A percentile compares a stretch with the other conserved stretches of the same genome.
phyloP scores from a whole-genome alignment of 2,888 invertebrate species.

The Calephelis perditalis region DNA sequence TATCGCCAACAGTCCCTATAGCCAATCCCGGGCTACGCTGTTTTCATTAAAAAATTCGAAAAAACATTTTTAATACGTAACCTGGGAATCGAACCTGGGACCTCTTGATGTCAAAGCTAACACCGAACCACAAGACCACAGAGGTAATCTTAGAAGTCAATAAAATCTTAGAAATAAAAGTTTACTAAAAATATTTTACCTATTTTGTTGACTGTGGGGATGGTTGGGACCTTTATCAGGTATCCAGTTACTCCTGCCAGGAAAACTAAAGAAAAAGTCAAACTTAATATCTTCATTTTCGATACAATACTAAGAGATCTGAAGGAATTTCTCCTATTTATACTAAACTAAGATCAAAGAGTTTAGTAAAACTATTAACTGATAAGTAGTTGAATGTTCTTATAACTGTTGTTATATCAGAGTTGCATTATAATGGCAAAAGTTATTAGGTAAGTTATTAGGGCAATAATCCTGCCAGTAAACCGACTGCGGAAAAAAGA shows the following conservation, averaged over 20 bases:
- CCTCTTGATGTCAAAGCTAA: too few species aligned
- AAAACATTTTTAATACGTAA: too few species aligned
- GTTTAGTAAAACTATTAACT: constrained; percentile 39
- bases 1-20: too few species aligned
- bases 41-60: too few species aligned
- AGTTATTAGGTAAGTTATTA: constrained; percentile 28
- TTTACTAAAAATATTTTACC: constrained; percentile 27
- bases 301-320: constrained; percentile 21
- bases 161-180: too few species aligned
- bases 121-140: too few species aligned
- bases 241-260: constrained; percentile 42
- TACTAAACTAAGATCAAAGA: constrained; percentile 34
- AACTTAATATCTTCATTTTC: constrained; percentile 52
- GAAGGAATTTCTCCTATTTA: constrained; percentile 24
- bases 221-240: constrained; percentile 54
- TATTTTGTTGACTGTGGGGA: constrained; percentile 30
- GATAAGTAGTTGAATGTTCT: constrained; percentile 51
- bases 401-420: constrained; percentile 29
- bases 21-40: too few species aligned
- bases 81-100: too few species aligned
- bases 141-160: too few species aligned
- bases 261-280: constrained; percentile 36
- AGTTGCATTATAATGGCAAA: constrained; percentile 34
- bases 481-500: background rate
- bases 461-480: constrained; percentile 34